phyloP scores from a whole-genome alignment of 53 echinoderm and acorn worm species.

The Luidia sarsii region DNA sequence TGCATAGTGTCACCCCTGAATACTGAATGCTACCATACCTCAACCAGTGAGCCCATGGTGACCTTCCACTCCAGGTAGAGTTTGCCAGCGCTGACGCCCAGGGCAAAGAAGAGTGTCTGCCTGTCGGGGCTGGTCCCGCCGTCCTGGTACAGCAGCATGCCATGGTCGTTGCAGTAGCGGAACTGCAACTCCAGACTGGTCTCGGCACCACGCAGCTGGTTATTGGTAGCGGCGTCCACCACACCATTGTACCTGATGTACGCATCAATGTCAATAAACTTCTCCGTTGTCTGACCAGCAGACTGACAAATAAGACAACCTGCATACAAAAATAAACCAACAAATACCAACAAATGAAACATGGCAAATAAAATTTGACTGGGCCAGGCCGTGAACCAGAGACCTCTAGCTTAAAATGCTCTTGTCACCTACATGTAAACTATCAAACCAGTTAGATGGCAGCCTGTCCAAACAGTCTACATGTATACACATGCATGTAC shows the following conservation, averaged over 20 bases:
- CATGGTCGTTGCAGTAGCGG: conserved; percentile 93
- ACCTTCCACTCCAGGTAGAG: conserved; percentile 96
- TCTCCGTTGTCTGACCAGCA: conserved; percentile 61
- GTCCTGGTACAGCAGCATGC: conserved; percentile 96
- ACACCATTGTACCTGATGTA: conserved; percentile 86
- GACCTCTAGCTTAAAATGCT: no score
- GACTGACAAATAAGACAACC: no score
- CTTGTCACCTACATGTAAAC: no score
- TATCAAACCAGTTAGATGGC: no score
- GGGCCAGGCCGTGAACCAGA: no score
- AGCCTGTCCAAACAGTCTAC: no score
- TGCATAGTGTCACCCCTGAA: no score
- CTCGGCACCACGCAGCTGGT: conserved; percentile 85
- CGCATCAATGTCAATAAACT: conserved; percentile 92
- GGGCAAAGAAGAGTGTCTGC: conserved; percentile 83
- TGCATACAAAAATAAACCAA: no score
- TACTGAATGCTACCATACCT: no score
- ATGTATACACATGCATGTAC: no score
- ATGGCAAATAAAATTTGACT: no score
- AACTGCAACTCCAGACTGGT: conserved; percentile 86
- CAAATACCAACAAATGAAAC: no score
- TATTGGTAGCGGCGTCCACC: conserved; percentile 48
- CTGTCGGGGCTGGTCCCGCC: conserved; percentile 65
- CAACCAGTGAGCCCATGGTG: conserved; percentile 78
- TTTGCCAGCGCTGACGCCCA: conserved; percentile 76